A percentile compares a stretch with the other conserved stretches of the same genome.
Conservation (phyloP, 2,888 invertebrate species). For the Lapara coniferarum region DNA sequence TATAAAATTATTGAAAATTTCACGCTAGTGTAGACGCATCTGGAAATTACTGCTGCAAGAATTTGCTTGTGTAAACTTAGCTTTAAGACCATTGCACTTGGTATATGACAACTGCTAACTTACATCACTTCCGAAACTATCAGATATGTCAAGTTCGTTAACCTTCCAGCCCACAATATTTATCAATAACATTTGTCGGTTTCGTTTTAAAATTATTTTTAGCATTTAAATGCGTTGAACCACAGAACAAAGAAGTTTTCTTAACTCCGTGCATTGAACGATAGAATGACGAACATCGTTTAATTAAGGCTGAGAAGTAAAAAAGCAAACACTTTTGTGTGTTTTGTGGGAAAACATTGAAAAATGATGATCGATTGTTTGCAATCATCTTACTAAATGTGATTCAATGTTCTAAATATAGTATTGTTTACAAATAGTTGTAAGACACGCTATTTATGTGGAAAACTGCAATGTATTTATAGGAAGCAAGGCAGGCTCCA, state of each 20-base stretch:
- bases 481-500: no score
- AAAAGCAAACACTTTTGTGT: neutral
- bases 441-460: no score
- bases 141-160: conserved; percentile 31
- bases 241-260: no score
- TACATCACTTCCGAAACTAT: conserved; percentile 24
- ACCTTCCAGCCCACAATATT: conserved; percentile 31
- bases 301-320: neutral
- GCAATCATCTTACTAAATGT: neutral
- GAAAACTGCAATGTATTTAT: no score
- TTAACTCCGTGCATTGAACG: conserved; percentile 3
- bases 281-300: neutral
- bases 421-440: no score
- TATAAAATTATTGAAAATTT: no score
- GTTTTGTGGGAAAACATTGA: conserved; percentile 8
- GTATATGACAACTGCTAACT: neutral
- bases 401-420: neutral
- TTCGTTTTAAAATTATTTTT: neutral
- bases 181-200: neutral
- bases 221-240: neutral
- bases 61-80: no score
- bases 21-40: no score
- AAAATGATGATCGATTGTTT: conserved; percentile 9
- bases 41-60: no score
- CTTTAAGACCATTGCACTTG: no score